Conservation (phyloP, 2,888 invertebrate genomes). For the Platypus cylindrus region DNA sequence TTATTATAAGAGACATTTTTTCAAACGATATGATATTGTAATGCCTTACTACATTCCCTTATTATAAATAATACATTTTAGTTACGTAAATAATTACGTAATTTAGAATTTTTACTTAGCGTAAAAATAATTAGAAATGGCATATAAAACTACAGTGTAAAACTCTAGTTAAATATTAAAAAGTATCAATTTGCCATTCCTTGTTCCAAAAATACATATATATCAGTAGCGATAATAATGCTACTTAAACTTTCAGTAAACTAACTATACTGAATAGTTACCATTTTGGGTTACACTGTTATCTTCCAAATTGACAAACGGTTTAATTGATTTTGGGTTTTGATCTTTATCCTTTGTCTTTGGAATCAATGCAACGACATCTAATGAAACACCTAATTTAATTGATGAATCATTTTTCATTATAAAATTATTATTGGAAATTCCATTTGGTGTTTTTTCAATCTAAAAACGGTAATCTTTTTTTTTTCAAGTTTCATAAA, state of each 20-base stretch:
- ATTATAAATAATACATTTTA: no score
- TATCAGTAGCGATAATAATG: neutral
- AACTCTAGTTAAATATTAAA: neutral
- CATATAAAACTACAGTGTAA: neutral
- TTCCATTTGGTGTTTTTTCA: no score
- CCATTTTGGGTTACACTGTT: slow-evolving; percentile 32
- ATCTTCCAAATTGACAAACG: slow-evolving; percentile 29
- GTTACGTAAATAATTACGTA: neutral
- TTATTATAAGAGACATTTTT: no score
- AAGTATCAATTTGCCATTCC: slow-evolving; percentile 1
- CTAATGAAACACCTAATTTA: slow-evolving; percentile 41
- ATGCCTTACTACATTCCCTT: no score
- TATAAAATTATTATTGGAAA: slow-evolving; percentile 29
- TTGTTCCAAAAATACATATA: neutral
- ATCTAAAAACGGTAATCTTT: slow-evolving; percentile 19
- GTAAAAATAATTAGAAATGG: neutral
- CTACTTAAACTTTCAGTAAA: neutral
- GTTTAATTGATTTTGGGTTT: slow-evolving; percentile 24
- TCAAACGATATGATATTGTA: no score
- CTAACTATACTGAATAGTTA: slow-evolving; percentile 4
- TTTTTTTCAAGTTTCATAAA: no score
- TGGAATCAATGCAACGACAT: slow-evolving; percentile 31
- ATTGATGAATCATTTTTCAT: slow-evolving; percentile 34
- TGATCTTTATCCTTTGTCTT: slow-evolving; percentile 31
- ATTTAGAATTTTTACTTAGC: no score